Conservation (phyloP, 2,797 vertebrate genomes). For the Anabas testudineus region DNA sequence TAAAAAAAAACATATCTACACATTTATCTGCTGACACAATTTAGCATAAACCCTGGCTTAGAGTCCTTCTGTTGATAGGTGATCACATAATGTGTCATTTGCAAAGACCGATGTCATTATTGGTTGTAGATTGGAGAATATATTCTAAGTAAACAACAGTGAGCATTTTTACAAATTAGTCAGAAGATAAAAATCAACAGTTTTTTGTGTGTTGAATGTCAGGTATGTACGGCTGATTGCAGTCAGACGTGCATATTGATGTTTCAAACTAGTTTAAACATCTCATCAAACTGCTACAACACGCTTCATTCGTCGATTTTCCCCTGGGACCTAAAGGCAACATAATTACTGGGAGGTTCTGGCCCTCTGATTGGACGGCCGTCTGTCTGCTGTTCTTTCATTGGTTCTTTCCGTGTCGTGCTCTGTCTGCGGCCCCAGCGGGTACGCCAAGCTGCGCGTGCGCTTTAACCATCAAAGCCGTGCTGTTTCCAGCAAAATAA, state of each 20-base stretch:
- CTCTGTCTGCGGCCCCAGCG: constrained; percentile 68
- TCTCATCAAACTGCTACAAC: not conserved
- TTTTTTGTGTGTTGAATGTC: not conserved
- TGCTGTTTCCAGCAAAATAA: not conserved
- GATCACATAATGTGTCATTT: too few relatives aligned
- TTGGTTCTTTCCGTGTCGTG: constrained; percentile 75
- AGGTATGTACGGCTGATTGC: too few relatives aligned
- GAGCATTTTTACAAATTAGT: too few relatives aligned
- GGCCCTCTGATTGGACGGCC: constrained; percentile 62
- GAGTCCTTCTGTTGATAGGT: too few relatives aligned
- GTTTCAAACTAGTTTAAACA: not conserved
- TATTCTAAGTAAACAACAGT: too few relatives aligned
- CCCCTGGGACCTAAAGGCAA: constrained; percentile 44
- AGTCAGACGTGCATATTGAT: not conserved
- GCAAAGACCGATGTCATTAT: too few relatives aligned
- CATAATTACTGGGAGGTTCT: constrained; percentile 37
- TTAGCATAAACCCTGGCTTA: too few relatives aligned
- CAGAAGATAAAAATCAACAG: too few relatives aligned
- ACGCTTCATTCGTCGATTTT: constrained; percentile 21
- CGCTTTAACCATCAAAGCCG: constrained; percentile 67
- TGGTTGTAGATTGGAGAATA: too few relatives aligned
- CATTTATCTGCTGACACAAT: too few relatives aligned
- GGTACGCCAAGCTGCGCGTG: constrained; percentile 84
- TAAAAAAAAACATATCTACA: too few relatives aligned
- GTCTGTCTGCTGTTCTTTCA: constrained; percentile 51